Conservation (phyloP, 2,113 vertebrate species). For the Myiozetetes cayanensis region DNA sequence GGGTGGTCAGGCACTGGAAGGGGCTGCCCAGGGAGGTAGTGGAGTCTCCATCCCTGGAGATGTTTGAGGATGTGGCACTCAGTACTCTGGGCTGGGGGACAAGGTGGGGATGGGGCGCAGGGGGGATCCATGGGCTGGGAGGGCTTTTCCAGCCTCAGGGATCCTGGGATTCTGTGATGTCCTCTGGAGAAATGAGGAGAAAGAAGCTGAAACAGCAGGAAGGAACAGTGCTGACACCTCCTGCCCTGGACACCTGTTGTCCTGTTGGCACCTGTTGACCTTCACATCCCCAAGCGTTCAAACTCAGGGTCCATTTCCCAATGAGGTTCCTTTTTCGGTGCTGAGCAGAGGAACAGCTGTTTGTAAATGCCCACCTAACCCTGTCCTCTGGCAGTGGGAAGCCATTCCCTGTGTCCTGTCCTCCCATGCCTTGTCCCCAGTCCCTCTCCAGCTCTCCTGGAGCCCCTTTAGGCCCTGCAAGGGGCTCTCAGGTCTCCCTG, state of each 20-base stretch:
- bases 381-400: not conserved
- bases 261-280: fast-evolving
- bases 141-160: not conserved
- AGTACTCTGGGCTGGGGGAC: not conserved
- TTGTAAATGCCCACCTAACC: not conserved
- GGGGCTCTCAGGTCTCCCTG: not conserved
- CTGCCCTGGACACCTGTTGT: not conserved
- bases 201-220: not conserved
- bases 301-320: not conserved
- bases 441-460: not conserved
- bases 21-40: not conserved
- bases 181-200: not conserved
- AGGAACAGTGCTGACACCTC: not conserved
- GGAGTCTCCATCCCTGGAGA: not conserved
- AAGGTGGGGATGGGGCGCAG: not conserved
- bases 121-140: not conserved
- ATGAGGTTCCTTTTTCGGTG: not conserved
- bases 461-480: not conserved
- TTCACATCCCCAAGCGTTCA: fast-evolving
- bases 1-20: not conserved
- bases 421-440: fast-evolving
- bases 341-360: not conserved
- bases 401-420: not conserved
- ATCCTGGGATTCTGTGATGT: not conserved
- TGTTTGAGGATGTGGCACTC: not conserved